Base-by-base conservation (phyloP, 2,888 invertebrate species). In the Steromphala cineraria region DNA sequence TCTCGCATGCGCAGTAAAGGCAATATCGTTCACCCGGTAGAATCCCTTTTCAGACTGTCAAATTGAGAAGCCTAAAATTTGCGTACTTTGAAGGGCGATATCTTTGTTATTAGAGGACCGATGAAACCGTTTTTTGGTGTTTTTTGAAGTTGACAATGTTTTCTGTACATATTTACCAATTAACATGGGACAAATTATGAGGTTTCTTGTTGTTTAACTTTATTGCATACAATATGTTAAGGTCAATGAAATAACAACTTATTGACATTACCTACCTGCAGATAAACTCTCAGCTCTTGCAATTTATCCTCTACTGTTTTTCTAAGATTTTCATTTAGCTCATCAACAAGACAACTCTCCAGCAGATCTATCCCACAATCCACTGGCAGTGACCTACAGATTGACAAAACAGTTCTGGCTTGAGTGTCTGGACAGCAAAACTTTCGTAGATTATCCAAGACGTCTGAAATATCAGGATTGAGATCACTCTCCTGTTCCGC, bases 331-430 rank as follows among this genome's bases (percentile, higher is more conserved):
- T 67, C 62, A 17, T 84, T 80, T 0, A 81, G 62, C 40, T 82
- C 53, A 24, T 86, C 83, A n/a, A 83, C 82, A 53, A 87, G 79
- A 82, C 90, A 90, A 81, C 88, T 83, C 67, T 90, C 84, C 53
- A 92, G 87, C 74, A 92, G 81, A 62, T 90, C 90, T 76, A 91
- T 84, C 56, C 88, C 88, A 28, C 86, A 86, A 53, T 90, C 90
- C 55, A 91, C 85, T 17, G 89, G 87, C 79, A 92, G 83, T 7
- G 83, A 80, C 75, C 86, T 83, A 75, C 88, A 85, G 24, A 90
- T 82, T 0, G 89, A 84, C 53, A 92, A 79, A 67, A 91, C 83
- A 31, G 87, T 86, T 28, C 90, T 84, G 5, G 89, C 86, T 79
- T 89, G 89, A 7, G 83, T 82, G 4, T 87, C 84, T 17, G 82